Evolutionary conservation across 1,140 invertebrate genomes (phyloP), one percentile per base, ranked within the genome.

Genomic region (Hestina assimilis): DNA sequence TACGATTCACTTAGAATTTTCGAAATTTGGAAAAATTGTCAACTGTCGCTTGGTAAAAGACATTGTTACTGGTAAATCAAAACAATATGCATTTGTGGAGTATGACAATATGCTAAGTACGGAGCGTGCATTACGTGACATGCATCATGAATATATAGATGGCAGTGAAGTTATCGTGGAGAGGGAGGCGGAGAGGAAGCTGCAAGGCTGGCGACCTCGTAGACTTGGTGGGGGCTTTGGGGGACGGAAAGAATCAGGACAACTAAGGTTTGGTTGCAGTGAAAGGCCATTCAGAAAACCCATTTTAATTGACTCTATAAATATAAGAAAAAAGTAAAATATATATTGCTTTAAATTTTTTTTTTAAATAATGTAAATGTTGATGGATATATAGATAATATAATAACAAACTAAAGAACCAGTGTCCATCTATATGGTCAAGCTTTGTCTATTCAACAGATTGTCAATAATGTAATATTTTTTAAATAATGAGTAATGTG

Each of bases 51-150:
- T 97, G 5, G 93, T 97, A 11, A 90, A 92, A 66, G 95, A 96
- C 69, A 90, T 96, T 47, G 93, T 97, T 0, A 97, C 96, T 4
- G 95, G 96, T 0, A 90, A 92, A 60, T 95, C 95, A 0, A 93
- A 93, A 79, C 91, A 95, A 35, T 98, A 97, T 87, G 95, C 93
- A 3, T 97, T 98, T 89, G 90, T 97, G 7, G 96, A 97, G 84
- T 97, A 92, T 90, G 91, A 92, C 62, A 71, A 46, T 11, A 42
- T 90, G 63, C 86, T 89, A 8, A 89, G 91, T 57, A 93, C 93
- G 19, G 82, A 90, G 35, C 89, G 88, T 58, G 94, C 94, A 3
- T 86, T 92, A 23, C 87, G 86, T 47, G 81, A 92, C 38, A 90
- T 91, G 43, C 82, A 90, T 47, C 90, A 89, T 74, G 89, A 90